phyloP scores from a whole-genome alignment of 2,888 invertebrate genomes.

The Drosophila kambysellisi region DNA sequence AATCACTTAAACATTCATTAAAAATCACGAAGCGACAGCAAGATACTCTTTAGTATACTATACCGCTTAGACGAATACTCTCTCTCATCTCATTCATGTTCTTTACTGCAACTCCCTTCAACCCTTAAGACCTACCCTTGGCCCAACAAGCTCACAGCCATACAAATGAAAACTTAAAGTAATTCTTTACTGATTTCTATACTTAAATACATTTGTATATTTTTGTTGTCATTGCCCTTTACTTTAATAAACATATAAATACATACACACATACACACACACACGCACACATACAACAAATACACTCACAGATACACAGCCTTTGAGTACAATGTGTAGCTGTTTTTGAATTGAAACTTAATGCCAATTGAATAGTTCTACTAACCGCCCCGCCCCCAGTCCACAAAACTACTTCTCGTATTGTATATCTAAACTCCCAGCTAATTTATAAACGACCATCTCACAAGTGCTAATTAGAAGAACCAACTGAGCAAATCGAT shows the following conservation, averaged over 20 bases:
- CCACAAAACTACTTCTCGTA: not conserved
- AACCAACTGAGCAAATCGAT: slow-evolving; percentile 50
- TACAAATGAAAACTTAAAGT: slow-evolving; percentile 1
- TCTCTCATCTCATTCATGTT: slow-evolving; percentile 1
- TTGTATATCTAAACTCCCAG: slow-evolving; percentile 47
- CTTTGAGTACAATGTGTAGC: slow-evolving; percentile 46
- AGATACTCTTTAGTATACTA: not conserved
- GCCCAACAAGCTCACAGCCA: not conserved
- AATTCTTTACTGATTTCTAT: slow-evolving; percentile 14
- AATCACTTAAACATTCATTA: not conserved
- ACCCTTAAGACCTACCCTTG: not conserved
- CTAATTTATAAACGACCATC: slow-evolving; percentile 84
- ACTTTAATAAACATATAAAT: not conserved
- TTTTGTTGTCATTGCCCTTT: slow-evolving; percentile 5
- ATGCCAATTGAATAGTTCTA: slow-evolving; percentile 52
- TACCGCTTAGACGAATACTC: not conserved
- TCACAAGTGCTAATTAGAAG: slow-evolving; percentile 85
- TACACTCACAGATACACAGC: slow-evolving; percentile 17
- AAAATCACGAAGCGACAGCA: not conserved
- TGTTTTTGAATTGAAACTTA: slow-evolving; percentile 43
- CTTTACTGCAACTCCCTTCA: not conserved
- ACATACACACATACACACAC: not conserved
- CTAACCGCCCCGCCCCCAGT: not conserved
- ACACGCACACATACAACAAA: slow-evolving; percentile 6
- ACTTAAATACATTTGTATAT: slow-evolving; percentile 1